A percentile compares a stretch with the other conserved stretches of the same genome.
These are phyloP conservation scores for Athene noctua DNA, from an alignment of 2,113 vertebrate species.

Conservation along the genomic window DNA sequence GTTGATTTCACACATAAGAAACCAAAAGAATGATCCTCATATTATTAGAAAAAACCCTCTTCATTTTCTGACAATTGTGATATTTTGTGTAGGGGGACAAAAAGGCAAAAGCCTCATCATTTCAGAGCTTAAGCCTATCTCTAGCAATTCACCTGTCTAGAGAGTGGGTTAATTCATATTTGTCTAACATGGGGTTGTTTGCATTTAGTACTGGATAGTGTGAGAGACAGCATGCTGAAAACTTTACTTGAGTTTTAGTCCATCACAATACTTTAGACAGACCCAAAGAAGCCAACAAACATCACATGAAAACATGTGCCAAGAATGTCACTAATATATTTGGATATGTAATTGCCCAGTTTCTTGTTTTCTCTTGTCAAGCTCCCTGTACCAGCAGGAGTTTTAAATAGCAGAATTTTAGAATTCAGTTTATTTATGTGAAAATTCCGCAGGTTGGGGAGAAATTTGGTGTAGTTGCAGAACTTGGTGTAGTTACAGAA, in stretches of 20 bases:
- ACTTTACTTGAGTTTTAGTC: neutral
- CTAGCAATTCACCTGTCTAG: neutral
- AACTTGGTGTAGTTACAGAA: neutral
- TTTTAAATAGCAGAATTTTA: neutral
- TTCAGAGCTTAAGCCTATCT: neutral
- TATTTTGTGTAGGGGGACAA: neutral
- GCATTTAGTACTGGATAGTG: neutral
- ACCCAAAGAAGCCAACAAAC: neutral
- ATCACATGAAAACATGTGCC: neutral
- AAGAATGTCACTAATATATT: neutral
- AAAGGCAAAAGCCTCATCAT: neutral
- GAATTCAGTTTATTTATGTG: neutral
- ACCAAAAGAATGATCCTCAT: neutral
- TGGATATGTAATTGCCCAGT: neutral
- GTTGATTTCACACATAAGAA: neutral
- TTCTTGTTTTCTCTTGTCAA: neutral
- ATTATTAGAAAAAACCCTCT: neutral
- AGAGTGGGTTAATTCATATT: neutral
- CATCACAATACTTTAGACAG: neutral
- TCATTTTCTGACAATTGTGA: neutral
- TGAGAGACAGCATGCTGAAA: neutral
- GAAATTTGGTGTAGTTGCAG: neutral
- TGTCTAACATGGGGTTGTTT: fast-evolving
- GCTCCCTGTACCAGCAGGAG: fast-evolving
- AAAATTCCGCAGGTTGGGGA: neutral